Evolutionary conservation across 2,888 invertebrate species (phyloP).

Genomic region (Archips xylosteana): DNA sequence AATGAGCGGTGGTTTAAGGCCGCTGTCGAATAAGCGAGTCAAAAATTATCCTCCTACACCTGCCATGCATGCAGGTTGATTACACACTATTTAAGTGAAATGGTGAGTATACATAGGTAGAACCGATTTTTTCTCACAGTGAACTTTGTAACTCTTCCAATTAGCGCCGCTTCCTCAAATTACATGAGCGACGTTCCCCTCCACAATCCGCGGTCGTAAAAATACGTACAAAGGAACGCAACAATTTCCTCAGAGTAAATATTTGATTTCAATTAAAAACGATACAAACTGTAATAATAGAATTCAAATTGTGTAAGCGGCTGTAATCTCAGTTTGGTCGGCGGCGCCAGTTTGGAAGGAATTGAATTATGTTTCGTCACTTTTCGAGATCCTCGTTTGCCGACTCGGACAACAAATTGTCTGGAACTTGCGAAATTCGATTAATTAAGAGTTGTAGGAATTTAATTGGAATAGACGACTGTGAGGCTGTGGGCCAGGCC

Average conservation of each 20-base stretch:
- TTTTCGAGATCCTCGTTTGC: conserved; percentile 44
- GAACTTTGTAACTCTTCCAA: conserved; percentile 16
- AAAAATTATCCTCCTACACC: no score
- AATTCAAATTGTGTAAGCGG: conserved; percentile 43
- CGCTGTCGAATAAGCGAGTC: no score
- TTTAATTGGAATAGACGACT: conserved; percentile 46
- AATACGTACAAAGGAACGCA: conserved; percentile 25
- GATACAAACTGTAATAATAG: conserved; percentile 45
- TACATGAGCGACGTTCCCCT: conserved; percentile 24
- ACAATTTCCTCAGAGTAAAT: conserved; percentile 29
- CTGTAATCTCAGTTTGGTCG: conserved; percentile 43
- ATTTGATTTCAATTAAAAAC: conserved; percentile 43
- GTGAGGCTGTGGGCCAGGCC: neutral
- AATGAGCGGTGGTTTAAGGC: no score
- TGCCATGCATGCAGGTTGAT: no score
- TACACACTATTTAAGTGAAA: no score
- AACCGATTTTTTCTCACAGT: neutral
- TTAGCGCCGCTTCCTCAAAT: conserved; percentile 24
- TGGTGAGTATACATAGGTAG: neutral
- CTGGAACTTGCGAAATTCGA: conserved; percentile 38
- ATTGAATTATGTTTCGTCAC: conserved; percentile 47
- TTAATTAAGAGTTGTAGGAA: conserved; percentile 44
- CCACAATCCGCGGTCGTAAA: conserved; percentile 14
- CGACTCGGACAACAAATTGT: conserved; percentile 50
- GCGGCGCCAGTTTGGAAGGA: conserved; percentile 46